Evolutionary conservation across 1,140 invertebrate genomes (phyloP).

Genomic region (Camponotus pennsylvanicus): DNA sequence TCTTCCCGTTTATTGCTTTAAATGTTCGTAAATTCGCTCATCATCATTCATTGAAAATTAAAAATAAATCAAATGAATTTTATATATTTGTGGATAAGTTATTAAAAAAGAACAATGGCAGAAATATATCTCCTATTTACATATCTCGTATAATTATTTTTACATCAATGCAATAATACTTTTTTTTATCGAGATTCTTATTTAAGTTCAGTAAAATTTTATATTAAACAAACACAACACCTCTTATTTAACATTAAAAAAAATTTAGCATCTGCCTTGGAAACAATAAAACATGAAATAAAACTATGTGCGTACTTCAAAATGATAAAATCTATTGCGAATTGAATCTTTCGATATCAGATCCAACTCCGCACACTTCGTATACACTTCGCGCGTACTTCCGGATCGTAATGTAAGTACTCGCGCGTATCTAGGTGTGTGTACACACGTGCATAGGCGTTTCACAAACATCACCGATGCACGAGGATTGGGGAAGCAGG

Average conservation of each 20-base stretch:
- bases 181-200: too few relatives aligned
- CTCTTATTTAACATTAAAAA: too few relatives aligned
- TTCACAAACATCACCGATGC: slow-evolving; percentile 48
- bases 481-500: slow-evolving; percentile 74
- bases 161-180: background rate
- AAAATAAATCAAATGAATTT: background rate
- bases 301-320: background rate
- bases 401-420: background rate
- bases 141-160: background rate
- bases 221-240: too few relatives aligned
- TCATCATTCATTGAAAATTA: background rate
- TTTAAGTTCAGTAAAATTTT: too few relatives aligned
- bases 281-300: background rate
- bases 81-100: background rate
- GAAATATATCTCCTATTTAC: background rate
- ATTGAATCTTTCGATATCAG: slow-evolving; percentile 18
- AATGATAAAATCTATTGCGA: background rate
- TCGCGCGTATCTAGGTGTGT: background rate
- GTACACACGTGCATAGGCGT: slow-evolving; percentile 17
- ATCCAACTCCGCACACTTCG: slow-evolving; percentile 13
- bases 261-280: background rate
- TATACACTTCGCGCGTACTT: background rate
- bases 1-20: background rate
- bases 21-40: background rate
- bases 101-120: background rate